These are phyloP conservation scores for Potamarius usumacintae DNA, from an alignment of 2,113 vertebrate species.

Conservation along the genomic window DNA sequence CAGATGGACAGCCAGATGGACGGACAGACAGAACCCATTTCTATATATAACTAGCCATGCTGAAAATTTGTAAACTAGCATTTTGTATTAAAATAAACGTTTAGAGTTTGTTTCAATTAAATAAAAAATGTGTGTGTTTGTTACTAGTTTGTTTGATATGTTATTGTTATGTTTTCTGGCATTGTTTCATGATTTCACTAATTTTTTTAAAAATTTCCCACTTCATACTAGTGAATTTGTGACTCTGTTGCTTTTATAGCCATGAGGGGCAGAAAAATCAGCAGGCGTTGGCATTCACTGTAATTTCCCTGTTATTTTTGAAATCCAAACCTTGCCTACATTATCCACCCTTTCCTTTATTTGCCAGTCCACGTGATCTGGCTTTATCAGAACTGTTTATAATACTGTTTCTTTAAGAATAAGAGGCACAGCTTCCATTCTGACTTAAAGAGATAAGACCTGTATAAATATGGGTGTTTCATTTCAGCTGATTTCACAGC, in stretches of 20 bases:
- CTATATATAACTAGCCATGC: background rate
- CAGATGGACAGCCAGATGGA: no score
- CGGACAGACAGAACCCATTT: no score
- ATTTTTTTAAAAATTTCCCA: no score
- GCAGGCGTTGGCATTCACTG: background rate
- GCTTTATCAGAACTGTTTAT: background rate
- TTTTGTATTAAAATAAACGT: no score
- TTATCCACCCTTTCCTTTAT: background rate
- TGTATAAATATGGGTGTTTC: background rate
- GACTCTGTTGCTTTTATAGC: background rate
- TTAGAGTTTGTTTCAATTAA: no score
- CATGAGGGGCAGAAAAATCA: background rate
- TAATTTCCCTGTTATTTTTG: background rate
- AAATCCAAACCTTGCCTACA: background rate
- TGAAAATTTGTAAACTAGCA: background rate
- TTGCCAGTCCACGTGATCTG: background rate
- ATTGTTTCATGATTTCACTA: background rate
- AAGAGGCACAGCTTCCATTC: background rate
- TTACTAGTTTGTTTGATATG: background rate
- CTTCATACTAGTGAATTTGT: background rate
- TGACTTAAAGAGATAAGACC: background rate
- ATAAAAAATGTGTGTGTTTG: no score
- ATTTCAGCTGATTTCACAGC: background rate
- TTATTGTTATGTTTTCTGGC: background rate
- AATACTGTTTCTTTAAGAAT: conserved; percentile 25